These are phyloP conservation scores for Aricia agestis DNA, from an alignment of 1,140 invertebrate species.

Conservation along the genomic window DNA sequence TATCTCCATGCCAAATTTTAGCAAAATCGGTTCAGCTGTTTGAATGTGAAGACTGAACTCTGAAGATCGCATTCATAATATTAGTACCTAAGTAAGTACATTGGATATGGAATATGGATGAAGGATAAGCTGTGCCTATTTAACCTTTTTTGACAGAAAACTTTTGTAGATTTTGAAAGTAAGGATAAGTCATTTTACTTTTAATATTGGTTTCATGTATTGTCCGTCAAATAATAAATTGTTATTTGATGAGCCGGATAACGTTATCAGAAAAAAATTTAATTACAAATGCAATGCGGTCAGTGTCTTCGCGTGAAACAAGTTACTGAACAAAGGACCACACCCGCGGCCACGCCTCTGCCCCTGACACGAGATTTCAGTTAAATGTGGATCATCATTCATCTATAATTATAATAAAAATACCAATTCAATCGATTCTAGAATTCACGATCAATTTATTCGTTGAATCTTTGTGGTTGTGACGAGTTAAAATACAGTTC, in stretches of 20 bases:
- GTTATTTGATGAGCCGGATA: neutral
- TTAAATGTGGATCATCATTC: neutral
- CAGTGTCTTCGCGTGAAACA: conserved; percentile 23
- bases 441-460: neutral
- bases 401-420: neutral
- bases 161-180: too few relatives aligned
- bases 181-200: neutral
- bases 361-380: conserved; percentile 30
- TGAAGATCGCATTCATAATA: too few relatives aligned
- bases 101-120: too few relatives aligned
- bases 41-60: too few relatives aligned
- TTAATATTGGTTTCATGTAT: neutral
- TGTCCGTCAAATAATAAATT: neutral
- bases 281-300: conserved; percentile 13
- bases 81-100: too few relatives aligned
- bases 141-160: too few relatives aligned
- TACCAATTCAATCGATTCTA: neutral
- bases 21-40: too few relatives aligned
- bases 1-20: too few relatives aligned
- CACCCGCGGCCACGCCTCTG: conserved; percentile 33
- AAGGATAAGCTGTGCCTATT: too few relatives aligned
- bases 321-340: conserved; percentile 33
- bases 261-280: neutral
- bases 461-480: too few relatives aligned
- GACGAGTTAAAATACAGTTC: too few relatives aligned